phyloP scores from a whole-genome alignment of 2,888 invertebrate species.

The Pandemis cinnamomeana region DNA sequence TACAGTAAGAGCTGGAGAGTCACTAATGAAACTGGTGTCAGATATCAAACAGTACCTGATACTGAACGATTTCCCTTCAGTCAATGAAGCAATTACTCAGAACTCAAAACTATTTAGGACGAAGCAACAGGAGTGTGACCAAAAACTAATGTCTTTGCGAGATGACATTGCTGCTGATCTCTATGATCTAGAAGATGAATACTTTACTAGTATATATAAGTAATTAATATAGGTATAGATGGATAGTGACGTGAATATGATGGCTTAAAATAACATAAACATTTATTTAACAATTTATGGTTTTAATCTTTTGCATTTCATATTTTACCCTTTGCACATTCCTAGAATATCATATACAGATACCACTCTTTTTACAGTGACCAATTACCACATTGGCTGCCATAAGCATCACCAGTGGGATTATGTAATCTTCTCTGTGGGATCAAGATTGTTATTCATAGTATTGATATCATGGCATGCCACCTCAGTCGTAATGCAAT shows the following conservation, averaged over 20 bases:
- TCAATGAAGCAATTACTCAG: constrained; percentile 98
- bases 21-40: constrained; percentile 97
- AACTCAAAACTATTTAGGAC: constrained; percentile 95
- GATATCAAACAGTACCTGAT: constrained; percentile 99
- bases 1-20: constrained; percentile 97
- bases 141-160: constrained; percentile 94
- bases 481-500: no score
- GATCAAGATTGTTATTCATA: no score
- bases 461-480: no score
- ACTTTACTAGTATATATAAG: constrained; percentile 94
- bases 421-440: no score
- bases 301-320: neutral
- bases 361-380: no score
- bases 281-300: neutral
- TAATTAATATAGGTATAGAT: constrained; percentile 54
- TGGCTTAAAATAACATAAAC: constrained; percentile 24
- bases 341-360: no score
- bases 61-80: constrained; percentile 98
- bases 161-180: constrained; percentile 98
- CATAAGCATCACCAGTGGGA: no score
- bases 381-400: no score
- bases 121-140: constrained; percentile 96
- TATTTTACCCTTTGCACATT: no score
- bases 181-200: constrained; percentile 96
- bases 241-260: neutral